These are phyloP conservation scores for Amblyopsis hoosieri DNA, from an alignment of 2,797 vertebrate genomes.

Conservation along the genomic window DNA sequence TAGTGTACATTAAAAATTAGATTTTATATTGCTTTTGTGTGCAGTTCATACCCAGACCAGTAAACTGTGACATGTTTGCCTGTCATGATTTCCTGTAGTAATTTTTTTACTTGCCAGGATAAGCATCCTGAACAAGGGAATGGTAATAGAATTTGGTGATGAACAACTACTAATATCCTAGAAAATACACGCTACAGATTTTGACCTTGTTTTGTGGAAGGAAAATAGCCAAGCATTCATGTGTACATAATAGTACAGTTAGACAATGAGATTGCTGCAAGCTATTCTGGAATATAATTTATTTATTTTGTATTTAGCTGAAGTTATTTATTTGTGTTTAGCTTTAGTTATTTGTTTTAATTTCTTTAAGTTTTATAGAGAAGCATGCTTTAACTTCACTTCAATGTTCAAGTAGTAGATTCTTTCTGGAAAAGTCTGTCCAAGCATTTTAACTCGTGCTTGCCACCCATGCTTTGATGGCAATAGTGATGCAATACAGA, in stretches of 20 bases:
- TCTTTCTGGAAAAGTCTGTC: slow-evolving; percentile 38
- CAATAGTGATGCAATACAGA: slow-evolving; percentile 68
- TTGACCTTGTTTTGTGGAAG: slow-evolving; percentile 21
- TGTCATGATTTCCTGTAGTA: slow-evolving; percentile 47
- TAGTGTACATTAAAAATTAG: neutral
- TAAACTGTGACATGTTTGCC: slow-evolving; percentile 25
- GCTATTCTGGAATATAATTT: slow-evolving; percentile 2
- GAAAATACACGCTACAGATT: slow-evolving; percentile 12
- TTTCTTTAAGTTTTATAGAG: too few species aligned
- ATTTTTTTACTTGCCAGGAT: slow-evolving; percentile 31
- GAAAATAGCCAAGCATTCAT: slow-evolving; percentile 23
- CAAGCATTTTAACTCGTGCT: slow-evolving; percentile 60
- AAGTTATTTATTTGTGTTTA: too few species aligned
- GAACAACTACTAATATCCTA: slow-evolving; percentile 42
- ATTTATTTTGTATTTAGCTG: too few species aligned
- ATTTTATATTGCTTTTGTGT: slow-evolving; percentile 39
- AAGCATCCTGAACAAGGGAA: slow-evolving; percentile 34
- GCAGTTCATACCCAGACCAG: slow-evolving; percentile 24
- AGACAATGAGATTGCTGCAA: neutral
- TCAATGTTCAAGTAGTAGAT: slow-evolving; percentile 24
- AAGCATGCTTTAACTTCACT: slow-evolving; percentile 27
- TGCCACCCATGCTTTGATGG: slow-evolving; percentile 72
- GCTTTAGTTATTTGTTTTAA: too few species aligned
- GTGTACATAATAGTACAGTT: slow-evolving; percentile 13
- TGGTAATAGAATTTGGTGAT: slow-evolving; percentile 43